Conservation (phyloP, 2,888 invertebrate species). For the Cerceris ruficornis region DNA sequence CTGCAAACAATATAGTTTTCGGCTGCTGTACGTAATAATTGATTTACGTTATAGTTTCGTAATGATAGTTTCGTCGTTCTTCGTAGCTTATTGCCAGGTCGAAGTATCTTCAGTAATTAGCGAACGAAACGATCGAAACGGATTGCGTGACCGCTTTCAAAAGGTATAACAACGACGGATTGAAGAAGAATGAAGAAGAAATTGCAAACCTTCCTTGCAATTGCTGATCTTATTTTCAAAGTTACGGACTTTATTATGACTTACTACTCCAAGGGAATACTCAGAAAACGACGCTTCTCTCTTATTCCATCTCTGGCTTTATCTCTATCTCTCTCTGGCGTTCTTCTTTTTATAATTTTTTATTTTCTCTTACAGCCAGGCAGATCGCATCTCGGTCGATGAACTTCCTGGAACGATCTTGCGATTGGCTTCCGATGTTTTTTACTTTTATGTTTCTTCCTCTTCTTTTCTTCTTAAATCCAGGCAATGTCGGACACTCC, state of each 20-base stretch:
- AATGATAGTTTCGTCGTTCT: not conserved
- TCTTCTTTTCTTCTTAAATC: conserved; percentile 52
- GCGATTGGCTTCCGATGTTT: conserved; percentile 61
- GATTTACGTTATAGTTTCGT: not conserved
- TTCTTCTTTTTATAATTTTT: conserved; percentile 57
- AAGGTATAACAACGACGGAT: conserved; percentile 11
- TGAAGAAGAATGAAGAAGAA: conserved; percentile 36
- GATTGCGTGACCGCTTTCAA: conserved; percentile 43
- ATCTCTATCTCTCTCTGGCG: conserved; percentile 21
- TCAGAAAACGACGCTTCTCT: conserved; percentile 53
- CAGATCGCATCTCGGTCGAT: conserved; percentile 64
- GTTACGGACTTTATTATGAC: conserved; percentile 58
- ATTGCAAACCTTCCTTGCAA: conserved; percentile 36
- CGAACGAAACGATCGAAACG: conserved; percentile 27
- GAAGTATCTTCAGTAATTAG: conserved; percentile 22
- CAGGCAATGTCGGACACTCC: conserved; percentile 49
- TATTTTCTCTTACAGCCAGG: conserved; percentile 52
- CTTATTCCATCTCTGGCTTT: conserved; percentile 12
- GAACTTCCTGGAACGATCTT: conserved; percentile 68
- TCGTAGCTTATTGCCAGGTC: not conserved
- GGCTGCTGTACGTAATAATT: not conserved
- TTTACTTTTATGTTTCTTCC: conserved; percentile 37
- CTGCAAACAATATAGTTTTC: too few species aligned
- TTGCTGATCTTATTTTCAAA: conserved; percentile 51
- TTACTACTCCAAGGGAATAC: conserved; percentile 49